Percentiles rank a stretch among this genome's conserved stretches.
These are phyloP conservation scores for Alsophila aescularia DNA, from an alignment of 2,888 invertebrate genomes.

Conservation along the genomic window DNA sequence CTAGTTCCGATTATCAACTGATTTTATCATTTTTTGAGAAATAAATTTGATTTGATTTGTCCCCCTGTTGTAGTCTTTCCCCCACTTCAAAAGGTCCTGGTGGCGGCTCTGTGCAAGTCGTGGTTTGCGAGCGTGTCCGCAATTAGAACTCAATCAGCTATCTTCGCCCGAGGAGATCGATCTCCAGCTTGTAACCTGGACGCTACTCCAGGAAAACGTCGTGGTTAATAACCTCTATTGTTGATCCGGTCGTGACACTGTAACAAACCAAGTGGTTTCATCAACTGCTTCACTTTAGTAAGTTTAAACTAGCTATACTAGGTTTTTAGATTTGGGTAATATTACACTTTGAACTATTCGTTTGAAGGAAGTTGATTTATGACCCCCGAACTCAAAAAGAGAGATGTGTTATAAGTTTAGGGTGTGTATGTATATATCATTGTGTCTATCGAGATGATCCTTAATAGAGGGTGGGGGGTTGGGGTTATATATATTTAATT, in stretches of 20 bases:
- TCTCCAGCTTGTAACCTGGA: conserved; percentile 2
- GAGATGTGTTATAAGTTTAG: too few species aligned
- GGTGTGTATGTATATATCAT: too few species aligned
- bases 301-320: not conserved
- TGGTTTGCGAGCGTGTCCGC: conserved; percentile 34
- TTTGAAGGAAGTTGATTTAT: too few species aligned
- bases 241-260: conserved; percentile 15
- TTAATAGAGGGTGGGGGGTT: too few species aligned
- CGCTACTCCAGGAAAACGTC: conserved; percentile 15
- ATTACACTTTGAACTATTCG: not conserved
- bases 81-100: not conserved
- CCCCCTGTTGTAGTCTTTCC: not conserved
- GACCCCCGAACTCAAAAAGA: too few species aligned
- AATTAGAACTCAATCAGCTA: conserved; percentile 57
- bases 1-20: too few species aligned
- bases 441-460: too few species aligned
- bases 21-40: too few species aligned
- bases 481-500: too few species aligned
- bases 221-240: conserved; percentile 17
- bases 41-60: too few species aligned
- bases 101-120: conserved; percentile 23
- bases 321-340: not conserved
- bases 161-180: conserved; percentile 25
- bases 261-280: conserved; percentile 12
- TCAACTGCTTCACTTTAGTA: not conserved